Conservation (phyloP, 2,113 vertebrate species). For the Hypomesus transpacificus region DNA sequence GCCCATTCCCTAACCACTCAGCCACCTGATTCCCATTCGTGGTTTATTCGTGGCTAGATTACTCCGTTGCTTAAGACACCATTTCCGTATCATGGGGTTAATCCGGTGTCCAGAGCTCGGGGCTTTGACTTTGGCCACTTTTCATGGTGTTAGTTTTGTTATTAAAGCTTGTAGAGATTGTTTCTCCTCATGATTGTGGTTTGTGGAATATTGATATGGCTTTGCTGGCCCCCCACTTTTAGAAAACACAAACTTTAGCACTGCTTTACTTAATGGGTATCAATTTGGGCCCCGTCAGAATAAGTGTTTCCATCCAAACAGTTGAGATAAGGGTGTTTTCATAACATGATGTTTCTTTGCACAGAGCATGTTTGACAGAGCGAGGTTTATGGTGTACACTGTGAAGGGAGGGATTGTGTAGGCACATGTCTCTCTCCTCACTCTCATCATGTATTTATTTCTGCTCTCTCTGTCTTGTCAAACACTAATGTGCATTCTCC, state of each 20-base stretch:
- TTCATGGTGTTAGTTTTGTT: too few species aligned
- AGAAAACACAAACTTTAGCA: constrained; percentile 36
- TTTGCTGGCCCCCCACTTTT: not conserved
- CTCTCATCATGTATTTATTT: not conserved
- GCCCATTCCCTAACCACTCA: too few species aligned
- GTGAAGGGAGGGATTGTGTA: not conserved
- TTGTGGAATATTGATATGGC: not conserved
- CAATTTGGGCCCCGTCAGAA: constrained; percentile 33
- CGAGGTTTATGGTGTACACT: not conserved
- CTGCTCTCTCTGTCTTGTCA: not conserved
- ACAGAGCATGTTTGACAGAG: not conserved
- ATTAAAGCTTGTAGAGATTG: not conserved
- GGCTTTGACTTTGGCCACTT: too few species aligned
- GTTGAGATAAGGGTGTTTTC: constrained; percentile 33
- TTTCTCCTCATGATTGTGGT: not conserved
- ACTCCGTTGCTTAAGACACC: too few species aligned
- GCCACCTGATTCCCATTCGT: too few species aligned
- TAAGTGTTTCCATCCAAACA: constrained; percentile 56
- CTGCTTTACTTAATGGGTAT: constrained; percentile 50
- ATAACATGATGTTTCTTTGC: constrained; percentile 19
- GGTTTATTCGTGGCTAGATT: too few species aligned
- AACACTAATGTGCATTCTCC: too few species aligned
- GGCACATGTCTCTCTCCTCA: not conserved
- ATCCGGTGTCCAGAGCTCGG: too few species aligned
- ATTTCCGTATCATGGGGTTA: too few species aligned